Evolutionary conservation across 1,140 invertebrate species (phyloP).

Genomic region (Brachionus koreanus): DNA sequence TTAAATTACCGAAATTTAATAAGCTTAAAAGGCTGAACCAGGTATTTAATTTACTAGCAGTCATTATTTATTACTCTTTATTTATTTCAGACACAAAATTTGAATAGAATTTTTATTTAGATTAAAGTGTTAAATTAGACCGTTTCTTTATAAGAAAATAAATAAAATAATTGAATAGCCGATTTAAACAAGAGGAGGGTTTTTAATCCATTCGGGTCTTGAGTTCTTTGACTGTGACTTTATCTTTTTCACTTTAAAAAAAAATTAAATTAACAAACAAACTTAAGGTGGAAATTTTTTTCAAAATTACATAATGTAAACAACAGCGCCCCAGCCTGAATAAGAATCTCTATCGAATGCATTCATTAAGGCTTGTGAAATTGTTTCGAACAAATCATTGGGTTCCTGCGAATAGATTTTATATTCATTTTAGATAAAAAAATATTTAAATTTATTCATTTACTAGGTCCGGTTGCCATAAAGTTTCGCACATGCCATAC

Average conservation of each 20-base stretch:
- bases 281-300: neutral
- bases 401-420: conserved; percentile 61
- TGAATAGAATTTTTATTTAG: neutral
- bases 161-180: conserved; percentile 9
- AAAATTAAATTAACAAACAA: neutral
- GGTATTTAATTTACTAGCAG: neutral
- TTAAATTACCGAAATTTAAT: neutral
- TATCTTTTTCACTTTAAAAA: conserved; percentile 42
- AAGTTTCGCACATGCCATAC: conserved; percentile 94
- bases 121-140: neutral
- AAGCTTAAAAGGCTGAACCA: neutral
- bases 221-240: conserved; percentile 24
- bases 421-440: conserved; percentile 47
- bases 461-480: conserved; percentile 80
- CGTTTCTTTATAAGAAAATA: conserved; percentile 31
- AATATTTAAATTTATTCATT: conserved; percentile 43
- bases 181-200: neutral
- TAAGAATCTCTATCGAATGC: conserved; percentile 92
- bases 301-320: conserved; percentile 81
- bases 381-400: conserved; percentile 92
- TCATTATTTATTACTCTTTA: neutral
- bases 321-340: conserved; percentile 93
- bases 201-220: conserved; percentile 37
- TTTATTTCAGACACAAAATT: neutral
- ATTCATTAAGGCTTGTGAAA: conserved; percentile 90